Percentiles rank a stretch among this genome's conserved stretches.
Conservation (phyloP, 2,113 vertebrate genomes). For the Pseudopipra pipra region DNA sequence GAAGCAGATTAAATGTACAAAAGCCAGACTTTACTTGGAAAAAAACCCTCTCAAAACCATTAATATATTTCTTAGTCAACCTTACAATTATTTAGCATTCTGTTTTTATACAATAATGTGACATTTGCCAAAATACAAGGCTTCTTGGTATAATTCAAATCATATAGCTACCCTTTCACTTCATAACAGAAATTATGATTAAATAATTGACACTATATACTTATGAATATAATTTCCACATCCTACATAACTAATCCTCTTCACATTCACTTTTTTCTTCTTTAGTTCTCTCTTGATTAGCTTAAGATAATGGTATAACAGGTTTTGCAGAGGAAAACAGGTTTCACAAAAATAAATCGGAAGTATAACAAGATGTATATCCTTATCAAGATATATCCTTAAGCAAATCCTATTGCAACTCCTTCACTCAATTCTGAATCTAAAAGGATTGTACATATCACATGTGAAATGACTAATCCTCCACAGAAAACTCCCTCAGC, state of each 20-base stretch:
- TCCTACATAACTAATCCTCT: neutral
- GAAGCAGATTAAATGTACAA: neutral
- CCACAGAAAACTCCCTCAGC: neutral
- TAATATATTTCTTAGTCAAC: neutral
- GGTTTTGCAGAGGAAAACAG: neutral
- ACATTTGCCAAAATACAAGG: slow-evolving; percentile 5
- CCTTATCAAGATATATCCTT: neutral
- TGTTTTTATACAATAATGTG: neutral
- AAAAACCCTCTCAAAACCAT: neutral
- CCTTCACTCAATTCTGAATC: neutral
- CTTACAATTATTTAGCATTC: neutral
- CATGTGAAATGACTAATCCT: neutral
- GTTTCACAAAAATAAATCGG: neutral
- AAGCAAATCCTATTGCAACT: neutral
- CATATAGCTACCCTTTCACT: neutral
- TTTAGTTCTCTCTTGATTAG: neutral
- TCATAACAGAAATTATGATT: neutral
- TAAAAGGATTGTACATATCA: neutral
- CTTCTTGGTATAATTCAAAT: neutral
- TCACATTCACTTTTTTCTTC: neutral
- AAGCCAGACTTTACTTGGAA: neutral
- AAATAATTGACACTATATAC: neutral
- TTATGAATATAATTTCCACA: neutral
- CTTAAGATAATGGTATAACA: neutral
- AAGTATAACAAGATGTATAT: neutral